A percentile compares a stretch with the other conserved stretches of the same genome.
Conservation (phyloP, 2,113 vertebrate species). For the Upupa epops region DNA sequence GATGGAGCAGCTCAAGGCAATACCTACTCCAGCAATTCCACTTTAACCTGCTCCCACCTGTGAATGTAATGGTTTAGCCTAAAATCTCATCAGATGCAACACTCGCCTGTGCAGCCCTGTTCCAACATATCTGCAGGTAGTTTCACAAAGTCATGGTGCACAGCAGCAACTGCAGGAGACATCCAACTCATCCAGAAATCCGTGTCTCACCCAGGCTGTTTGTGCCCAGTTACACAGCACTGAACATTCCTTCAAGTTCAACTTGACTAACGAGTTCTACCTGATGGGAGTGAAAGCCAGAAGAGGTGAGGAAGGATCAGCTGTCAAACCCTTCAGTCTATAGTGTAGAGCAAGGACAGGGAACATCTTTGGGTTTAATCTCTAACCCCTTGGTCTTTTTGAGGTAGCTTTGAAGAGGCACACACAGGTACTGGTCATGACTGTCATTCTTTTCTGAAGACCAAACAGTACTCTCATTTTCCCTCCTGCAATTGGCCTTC, state of each 20-base stretch:
- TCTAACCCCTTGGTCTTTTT: background rate
- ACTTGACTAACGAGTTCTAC: background rate
- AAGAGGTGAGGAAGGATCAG: background rate
- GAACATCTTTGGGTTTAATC: background rate
- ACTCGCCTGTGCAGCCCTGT: background rate
- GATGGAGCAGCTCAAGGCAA: background rate
- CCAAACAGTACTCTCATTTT: conserved; percentile 2
- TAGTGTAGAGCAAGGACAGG: background rate
- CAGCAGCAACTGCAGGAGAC: background rate
- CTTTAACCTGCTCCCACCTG: background rate
- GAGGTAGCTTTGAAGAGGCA: conserved; percentile 2
- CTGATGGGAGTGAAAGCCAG: background rate
- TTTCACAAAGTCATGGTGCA: background rate
- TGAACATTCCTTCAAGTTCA: background rate
- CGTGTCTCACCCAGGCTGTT: background rate
- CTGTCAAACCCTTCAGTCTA: background rate
- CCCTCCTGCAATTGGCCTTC: background rate
- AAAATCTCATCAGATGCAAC: background rate
- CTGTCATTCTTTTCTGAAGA: conserved; percentile 32
- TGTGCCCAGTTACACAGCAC: background rate
- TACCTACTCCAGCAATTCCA: background rate
- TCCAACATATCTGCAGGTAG: background rate
- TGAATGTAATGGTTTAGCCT: no score
- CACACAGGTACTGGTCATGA: background rate
- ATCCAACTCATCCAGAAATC: background rate